These are phyloP conservation scores for Steatocranus sp. DNA, from an alignment of 2,797 vertebrate species.

Conservation along the genomic window DNA sequence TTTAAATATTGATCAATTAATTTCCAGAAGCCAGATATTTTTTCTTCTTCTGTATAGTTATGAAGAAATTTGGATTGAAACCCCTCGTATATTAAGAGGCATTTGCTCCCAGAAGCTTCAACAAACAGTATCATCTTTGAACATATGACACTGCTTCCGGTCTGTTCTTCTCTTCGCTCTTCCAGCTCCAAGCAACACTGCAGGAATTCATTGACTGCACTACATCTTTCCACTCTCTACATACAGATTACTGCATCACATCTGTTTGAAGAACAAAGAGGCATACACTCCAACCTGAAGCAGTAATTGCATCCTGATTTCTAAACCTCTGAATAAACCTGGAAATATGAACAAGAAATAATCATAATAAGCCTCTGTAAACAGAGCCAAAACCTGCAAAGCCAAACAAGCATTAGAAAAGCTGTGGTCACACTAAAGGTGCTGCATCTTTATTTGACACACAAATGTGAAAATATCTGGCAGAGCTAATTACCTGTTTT, in stretches of 20 bases:
- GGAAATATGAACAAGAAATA: neutral
- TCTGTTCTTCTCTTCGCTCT: neutral
- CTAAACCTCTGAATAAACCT: neutral
- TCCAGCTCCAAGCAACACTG: neutral
- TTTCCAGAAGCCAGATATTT: neutral
- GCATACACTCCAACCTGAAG: neutral
- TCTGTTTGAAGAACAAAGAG: neutral
- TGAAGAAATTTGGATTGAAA: neutral
- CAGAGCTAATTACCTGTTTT: neutral
- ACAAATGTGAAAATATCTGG: neutral
- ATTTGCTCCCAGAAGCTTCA: neutral
- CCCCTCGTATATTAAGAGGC: neutral
- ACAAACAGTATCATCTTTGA: conserved; percentile 2
- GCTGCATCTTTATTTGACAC: neutral
- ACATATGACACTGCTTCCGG: neutral
- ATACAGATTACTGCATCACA: neutral
- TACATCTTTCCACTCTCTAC: neutral
- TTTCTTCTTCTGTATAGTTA: neutral
- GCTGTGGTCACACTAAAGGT: neutral
- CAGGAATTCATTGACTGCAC: neutral
- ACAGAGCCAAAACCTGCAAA: neutral
- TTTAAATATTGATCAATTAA: conserved; percentile 28
- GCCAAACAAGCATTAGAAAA: neutral
- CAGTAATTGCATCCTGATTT: neutral
- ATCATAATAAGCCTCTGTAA: neutral